Evolutionary conservation across 2,797 vertebrate genomes (phyloP), one percentile per base, ranked within the genome.

Genomic region (Eulemur albifrons): DNA sequence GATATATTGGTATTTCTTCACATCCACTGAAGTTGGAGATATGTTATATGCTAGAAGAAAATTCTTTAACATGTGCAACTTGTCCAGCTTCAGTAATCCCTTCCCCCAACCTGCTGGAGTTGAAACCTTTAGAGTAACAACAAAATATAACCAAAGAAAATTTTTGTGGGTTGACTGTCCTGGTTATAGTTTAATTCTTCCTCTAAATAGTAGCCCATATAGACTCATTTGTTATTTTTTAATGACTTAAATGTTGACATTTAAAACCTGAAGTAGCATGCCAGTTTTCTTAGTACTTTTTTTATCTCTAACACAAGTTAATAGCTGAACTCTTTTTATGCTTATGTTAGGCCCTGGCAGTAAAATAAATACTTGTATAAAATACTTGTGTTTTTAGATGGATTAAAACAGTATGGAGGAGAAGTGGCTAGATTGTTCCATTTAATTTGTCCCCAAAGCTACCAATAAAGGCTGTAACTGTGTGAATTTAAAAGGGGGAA

Each of bases 231-330:
- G 67, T 88, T 94, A 4, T 57, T 72, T 88, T 88, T 90, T 54
- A 67, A 48, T 82, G 35, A 45, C 38, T 59, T 81, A 43, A 67
- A 15, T 81, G 20, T 14, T 93, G 73, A 75, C n/a, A 35, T 84
- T 92, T 61, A 83, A 89, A 87, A 70, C 82, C 32, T 92, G 81
- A 93, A 92, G 69, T 85, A 61, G 35, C 76, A 17, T 52, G 35
- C 69, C 61, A 63, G 17, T n/a, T 93, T 94, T 69, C 54, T 80
- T 80, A 76, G 25, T 61, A 21, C 32, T 57, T 27, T 40, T 40
- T 69, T 52, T 80, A 18, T 73, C 15, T 80, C 40, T n/a, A 87
- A 25, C 40, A 57, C 45, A n/a, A 48, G 48, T 13, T 35, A 59
- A 38, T 32, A 67, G 5, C 50, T 88, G 70, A 45, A 50, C 13